These are phyloP conservation scores for Pogonophryne albipinna DNA, from an alignment of 2,797 vertebrate genomes.

Conservation along the genomic window DNA sequence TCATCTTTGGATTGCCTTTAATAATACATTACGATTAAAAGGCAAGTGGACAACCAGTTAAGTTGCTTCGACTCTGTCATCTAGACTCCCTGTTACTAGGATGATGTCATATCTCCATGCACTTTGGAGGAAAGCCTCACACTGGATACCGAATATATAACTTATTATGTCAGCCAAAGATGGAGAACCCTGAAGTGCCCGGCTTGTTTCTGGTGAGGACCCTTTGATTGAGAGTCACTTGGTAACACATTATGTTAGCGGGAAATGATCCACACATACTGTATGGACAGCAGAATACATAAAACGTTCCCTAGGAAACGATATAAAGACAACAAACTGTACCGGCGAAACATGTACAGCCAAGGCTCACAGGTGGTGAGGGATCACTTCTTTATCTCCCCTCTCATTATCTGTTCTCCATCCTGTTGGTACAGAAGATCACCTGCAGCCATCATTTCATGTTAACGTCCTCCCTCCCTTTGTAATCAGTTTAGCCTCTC, in stretches of 20 bases:
- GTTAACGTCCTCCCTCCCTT: conserved; percentile 55
- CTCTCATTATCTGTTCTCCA: conserved; percentile 59
- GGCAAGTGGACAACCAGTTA: conserved; percentile 3
- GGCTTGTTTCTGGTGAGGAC: conserved; percentile 71
- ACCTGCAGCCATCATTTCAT: conserved; percentile 56
- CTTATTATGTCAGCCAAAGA: background rate
- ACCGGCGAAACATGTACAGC: conserved; percentile 89
- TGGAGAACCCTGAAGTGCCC: background rate
- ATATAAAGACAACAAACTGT: conserved; percentile 90
- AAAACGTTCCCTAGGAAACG: conserved; percentile 95
- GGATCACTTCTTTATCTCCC: conserved; percentile 42
- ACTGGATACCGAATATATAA: background rate
- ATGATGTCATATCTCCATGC: conserved; percentile 7
- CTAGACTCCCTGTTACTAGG: conserved; percentile 12
- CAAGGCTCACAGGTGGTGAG: conserved; percentile 75
- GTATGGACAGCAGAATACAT: conserved; percentile 92
- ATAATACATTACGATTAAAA: conserved; percentile 15
- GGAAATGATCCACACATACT: conserved; percentile 93
- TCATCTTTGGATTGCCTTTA: conserved; percentile 48
- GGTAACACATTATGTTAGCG: conserved; percentile 86
- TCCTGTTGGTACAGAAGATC: conserved; percentile 54
- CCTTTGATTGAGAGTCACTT: conserved; percentile 56
- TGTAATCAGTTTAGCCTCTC: conserved; percentile 68
- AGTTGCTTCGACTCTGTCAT: background rate
- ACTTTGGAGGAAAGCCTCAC: conserved; percentile 5